Evolutionary conservation across 2,113 vertebrate genomes (phyloP).

Genomic region (Canis aureus): DNA sequence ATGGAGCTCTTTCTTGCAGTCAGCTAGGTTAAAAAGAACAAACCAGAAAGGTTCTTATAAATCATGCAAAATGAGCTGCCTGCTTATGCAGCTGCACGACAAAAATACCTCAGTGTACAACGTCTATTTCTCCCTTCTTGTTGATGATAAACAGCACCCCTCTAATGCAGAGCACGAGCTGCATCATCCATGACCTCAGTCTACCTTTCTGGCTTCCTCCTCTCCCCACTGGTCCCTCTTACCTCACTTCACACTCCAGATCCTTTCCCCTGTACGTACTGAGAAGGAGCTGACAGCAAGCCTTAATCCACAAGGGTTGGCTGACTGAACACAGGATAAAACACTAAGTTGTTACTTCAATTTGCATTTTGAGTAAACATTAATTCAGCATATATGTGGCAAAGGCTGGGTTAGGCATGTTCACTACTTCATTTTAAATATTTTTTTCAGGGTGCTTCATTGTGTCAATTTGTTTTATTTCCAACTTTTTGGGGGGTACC

Average conservation of each 20-base stretch:
- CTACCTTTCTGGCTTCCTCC: not conserved
- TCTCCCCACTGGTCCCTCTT: not conserved
- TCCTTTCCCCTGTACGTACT: not conserved
- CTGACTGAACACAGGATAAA: not conserved
- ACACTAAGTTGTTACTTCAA: not conserved
- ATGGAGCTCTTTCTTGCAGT: conserved; percentile 16
- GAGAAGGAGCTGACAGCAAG: not conserved
- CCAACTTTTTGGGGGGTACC: conserved; percentile 83
- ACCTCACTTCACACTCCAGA: not conserved
- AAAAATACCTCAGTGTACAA: conserved; percentile 30
- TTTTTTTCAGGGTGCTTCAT: conserved; percentile 83
- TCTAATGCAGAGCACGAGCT: not conserved
- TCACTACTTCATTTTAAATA: not conserved
- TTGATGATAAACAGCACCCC: not conserved
- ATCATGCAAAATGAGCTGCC: conserved; percentile 56
- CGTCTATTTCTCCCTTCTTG: conserved; percentile 4
- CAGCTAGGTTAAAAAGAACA: conserved; percentile 65
- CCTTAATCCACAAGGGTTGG: not conserved
- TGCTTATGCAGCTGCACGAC: conserved; percentile 54
- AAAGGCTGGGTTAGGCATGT: not conserved
- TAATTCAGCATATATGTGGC: not conserved
- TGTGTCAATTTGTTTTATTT: conserved; percentile 86
- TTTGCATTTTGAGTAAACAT: not conserved
- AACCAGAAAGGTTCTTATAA: conserved; percentile 61
- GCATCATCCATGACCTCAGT: not conserved